Evolutionary conservation across 2,888 invertebrate species (phyloP), one percentile per base, ranked within the genome.

Genomic region (Geophilus truncorum): DNA sequence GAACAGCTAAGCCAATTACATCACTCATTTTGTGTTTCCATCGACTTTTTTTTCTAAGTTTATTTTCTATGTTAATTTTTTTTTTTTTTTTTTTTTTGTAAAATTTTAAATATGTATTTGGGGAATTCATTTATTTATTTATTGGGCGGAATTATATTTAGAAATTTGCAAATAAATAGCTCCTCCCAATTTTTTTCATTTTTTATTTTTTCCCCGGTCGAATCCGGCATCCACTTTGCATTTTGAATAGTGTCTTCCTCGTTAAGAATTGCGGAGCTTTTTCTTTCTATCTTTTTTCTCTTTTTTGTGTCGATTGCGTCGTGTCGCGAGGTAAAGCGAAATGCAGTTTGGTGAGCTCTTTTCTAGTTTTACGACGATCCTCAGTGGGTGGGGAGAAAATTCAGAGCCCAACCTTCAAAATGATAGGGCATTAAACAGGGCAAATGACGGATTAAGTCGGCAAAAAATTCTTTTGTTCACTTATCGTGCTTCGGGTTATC

Each of bases 341-440:
- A 70, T 70, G 70, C 70, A 70, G 70, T 70, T 70, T 51, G 51
- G 51, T 51, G 51, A 51, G 51, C 51, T 51, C 51, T 51, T 51
- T 51, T 70, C 70, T 70, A 70, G 25, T 70, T 70, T 70, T 70
- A 70, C 70, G 70, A 70, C 70, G 70, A 70, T 70, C 70, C 70
- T 70, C 70, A 28, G 25, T 70, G 70, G 70, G 70, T 70, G 70
- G 28, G 70, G 70, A 70, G 70, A 70, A 70, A 70, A 70, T 70
- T 70, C 70, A 70, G 70, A 70, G 70, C 25, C 70, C 70, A 70
- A 70, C 70, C 70, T 70, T 70, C 70, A 70, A 70, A 70, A 70
- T 70, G 70, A 70, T 70, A 70, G 70, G 70, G 70, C 70, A 70
- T 70, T 70, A 70, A 70, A 70, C 70, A 70, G 70, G 28, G 70